Percentiles rank a stretch among this genome's conserved stretches.
Evolutionary conservation across 1,140 invertebrate genomes (phyloP).

Genomic region (Muscidifurax raptorellus): DNA sequence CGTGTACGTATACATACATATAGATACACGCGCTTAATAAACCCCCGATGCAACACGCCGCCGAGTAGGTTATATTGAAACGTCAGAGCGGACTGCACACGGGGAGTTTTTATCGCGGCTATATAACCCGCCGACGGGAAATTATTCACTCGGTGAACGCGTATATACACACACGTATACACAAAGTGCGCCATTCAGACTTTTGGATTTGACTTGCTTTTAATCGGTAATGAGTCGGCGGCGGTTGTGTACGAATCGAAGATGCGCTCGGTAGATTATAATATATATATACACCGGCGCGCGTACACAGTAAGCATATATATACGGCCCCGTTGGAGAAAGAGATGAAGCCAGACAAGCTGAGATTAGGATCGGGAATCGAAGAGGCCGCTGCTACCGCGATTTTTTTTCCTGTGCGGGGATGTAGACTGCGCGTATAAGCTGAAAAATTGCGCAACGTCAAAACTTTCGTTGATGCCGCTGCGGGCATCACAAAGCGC

Average conservation of each 20-base stretch:
- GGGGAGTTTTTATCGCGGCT: not conserved
- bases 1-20: no score
- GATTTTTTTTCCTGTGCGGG: not conserved
- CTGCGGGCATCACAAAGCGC: not conserved
- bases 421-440: not conserved
- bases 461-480: slow-evolving; percentile 19
- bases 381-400: not conserved
- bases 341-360: slow-evolving; percentile 37
- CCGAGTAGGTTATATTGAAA: slow-evolving; percentile 44
- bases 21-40: not conserved
- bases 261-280: slow-evolving; percentile 30
- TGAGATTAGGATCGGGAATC: slow-evolving; percentile 40
- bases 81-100: slow-evolving; percentile 26
- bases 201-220: slow-evolving; percentile 42
- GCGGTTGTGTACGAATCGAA: not conserved
- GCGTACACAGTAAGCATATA: not conserved
- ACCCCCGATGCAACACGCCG: not conserved
- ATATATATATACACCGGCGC: not conserved
- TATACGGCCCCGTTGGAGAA: not conserved
- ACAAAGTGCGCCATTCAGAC: slow-evolving; percentile 31
- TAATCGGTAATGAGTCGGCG: slow-evolving; percentile 48
- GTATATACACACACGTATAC: not conserved
- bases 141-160: not conserved
- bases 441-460: slow-evolving; percentile 3
- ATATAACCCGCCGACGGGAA: not conserved